Conservation (phyloP, 2,888 invertebrate genomes). For the Neelides folsomi region DNA sequence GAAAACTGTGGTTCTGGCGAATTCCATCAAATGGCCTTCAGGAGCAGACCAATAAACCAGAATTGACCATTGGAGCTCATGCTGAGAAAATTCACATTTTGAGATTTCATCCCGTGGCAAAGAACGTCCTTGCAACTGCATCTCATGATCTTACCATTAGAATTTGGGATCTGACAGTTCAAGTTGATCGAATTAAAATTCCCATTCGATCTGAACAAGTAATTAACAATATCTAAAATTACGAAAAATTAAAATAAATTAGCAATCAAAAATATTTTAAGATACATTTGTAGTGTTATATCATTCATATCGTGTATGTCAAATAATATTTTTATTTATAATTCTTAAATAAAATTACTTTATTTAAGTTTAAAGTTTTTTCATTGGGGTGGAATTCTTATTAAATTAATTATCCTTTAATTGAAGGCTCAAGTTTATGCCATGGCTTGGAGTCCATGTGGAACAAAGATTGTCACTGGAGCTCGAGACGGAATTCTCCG, state of each 20-base stretch:
- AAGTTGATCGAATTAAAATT: constrained; percentile 51
- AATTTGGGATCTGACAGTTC: constrained; percentile 63
- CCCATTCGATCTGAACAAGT: constrained; percentile 67
- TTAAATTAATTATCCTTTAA: constrained; percentile 13
- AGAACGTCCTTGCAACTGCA: constrained; percentile 71
- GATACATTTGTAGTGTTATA: no score
- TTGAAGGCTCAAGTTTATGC: constrained; percentile 56
- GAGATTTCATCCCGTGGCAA: constrained; percentile 77
- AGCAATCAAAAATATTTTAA: no score
- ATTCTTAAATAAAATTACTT: constrained; percentile 1
- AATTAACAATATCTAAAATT: no score
- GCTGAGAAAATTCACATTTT: constrained; percentile 83
- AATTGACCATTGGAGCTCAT: constrained; percentile 52
- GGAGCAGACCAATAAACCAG: constrained; percentile 66
- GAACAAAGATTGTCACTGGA: constrained; percentile 68
- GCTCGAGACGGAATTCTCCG: constrained; percentile 72
- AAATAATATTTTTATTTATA: no score
- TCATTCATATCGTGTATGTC: no score
- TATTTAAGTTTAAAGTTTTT: constrained; percentile 13
- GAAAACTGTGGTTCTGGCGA: constrained; percentile 64
- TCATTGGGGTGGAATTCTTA: no score
- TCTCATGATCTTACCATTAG: constrained; percentile 80
- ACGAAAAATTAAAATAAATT: no score
- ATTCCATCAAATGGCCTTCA: constrained; percentile 58
- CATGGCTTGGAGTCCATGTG: constrained; percentile 85